A percentile compares a stretch with the other conserved stretches of the same genome.
phyloP scores from a whole-genome alignment of 2,888 invertebrate species.

The Brachypalpus laphriformis region DNA sequence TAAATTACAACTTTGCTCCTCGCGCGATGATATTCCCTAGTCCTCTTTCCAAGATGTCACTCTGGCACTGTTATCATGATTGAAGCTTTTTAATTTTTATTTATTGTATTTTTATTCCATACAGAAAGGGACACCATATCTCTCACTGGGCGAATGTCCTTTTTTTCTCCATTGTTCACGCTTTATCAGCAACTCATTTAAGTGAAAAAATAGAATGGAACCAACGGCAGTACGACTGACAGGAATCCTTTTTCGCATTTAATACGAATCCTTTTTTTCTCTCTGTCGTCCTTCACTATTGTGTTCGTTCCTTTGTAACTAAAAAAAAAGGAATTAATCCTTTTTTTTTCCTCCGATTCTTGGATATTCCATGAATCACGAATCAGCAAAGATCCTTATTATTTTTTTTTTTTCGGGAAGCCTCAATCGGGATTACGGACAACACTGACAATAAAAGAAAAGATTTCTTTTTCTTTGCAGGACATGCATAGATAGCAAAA shows the following conservation, averaged over 20 bases:
- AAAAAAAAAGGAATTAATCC: slow-evolving; percentile 10
- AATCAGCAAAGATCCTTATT: slow-evolving; percentile 36
- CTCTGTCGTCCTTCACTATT: background rate
- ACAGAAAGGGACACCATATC: slow-evolving; percentile 8
- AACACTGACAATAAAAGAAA: slow-evolving; percentile 33
- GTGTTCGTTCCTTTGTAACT: slow-evolving; percentile 15
- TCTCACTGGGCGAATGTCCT: slow-evolving; percentile 20
- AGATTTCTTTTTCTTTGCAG: background rate
- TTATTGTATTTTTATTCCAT: slow-evolving; percentile 32
- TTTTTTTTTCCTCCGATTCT: slow-evolving; percentile 1
- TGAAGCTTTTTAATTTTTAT: slow-evolving; percentile 61
- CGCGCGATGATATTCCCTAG: slow-evolving; percentile 16
- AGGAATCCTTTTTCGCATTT: slow-evolving; percentile 18
- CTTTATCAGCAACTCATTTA: slow-evolving; percentile 59
- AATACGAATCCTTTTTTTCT: slow-evolving; percentile 17
- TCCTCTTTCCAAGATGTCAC: slow-evolving; percentile 49
- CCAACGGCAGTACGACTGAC: background rate
- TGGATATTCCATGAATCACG: slow-evolving; percentile 46
- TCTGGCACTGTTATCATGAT: slow-evolving; percentile 50
- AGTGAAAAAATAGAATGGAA: slow-evolving; percentile 19
- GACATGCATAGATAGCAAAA: slow-evolving; percentile 12
- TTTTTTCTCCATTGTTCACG: slow-evolving; percentile 45
- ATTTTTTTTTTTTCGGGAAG: background rate
- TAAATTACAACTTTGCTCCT: slow-evolving; percentile 28
- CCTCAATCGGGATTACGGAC: slow-evolving; percentile 28